Evolutionary conservation across 1,140 invertebrate genomes (phyloP).

Genomic region (Drosophila lacertosa): DNA sequence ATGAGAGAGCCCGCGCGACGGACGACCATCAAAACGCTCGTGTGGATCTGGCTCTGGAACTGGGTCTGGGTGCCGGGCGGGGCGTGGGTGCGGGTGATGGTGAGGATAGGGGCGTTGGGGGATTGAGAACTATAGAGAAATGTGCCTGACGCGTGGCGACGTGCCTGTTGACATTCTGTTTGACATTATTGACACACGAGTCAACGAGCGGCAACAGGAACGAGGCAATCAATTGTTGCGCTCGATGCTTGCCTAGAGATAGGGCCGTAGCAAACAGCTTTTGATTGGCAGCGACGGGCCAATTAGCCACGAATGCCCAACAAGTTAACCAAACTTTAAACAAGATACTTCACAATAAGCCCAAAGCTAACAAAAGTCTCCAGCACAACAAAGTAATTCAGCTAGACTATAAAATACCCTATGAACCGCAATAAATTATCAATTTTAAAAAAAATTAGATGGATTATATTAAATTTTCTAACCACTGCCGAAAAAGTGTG

Average conservation of each 20-base stretch:
- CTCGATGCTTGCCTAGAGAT: conserved; percentile 27
- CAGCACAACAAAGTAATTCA: too few species aligned
- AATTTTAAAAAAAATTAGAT: too few species aligned
- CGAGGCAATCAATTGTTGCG: conserved; percentile 30
- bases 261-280: conserved; percentile 45
- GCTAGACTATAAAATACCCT: conserved; percentile 5
- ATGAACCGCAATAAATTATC: too few species aligned
- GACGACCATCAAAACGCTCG: conserved; percentile 24
- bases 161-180: conserved; percentile 74
- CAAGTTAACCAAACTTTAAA: conserved; percentile 17
- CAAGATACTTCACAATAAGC: conserved; percentile 53
- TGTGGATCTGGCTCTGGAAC: conserved; percentile 19
- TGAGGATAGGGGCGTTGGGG: neutral
- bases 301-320: conserved; percentile 49
- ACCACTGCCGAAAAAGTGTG: too few species aligned
- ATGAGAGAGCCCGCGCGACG: conserved; percentile 54
- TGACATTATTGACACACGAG: conserved; percentile 80
- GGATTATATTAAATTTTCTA: too few species aligned
- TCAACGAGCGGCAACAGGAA: conserved; percentile 38
- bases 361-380: conserved; percentile 9
- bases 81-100: conserved; percentile 1
- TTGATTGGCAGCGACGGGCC: conserved; percentile 28
- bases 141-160: conserved; percentile 68
- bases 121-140: conserved; percentile 22
- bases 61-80: conserved; percentile 3